Evolutionary conservation across 2,888 invertebrate genomes (phyloP), one percentile per base, ranked within the genome.

Genomic region (Aethes cnicana): DNA sequence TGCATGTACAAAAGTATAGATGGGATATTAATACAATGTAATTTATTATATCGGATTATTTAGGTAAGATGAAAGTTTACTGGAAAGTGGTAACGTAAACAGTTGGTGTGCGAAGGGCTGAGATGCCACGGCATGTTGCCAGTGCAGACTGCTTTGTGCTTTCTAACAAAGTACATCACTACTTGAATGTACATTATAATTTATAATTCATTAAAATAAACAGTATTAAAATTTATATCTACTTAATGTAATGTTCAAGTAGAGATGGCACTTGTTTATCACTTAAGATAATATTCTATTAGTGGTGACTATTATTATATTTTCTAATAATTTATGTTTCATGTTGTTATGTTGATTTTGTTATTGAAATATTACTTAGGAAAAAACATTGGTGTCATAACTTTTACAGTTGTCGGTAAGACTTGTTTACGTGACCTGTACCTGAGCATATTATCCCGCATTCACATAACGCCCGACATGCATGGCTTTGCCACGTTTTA

Each of bases 1-100:
- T 65, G 62, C 59, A 62, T 78, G 77, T 83, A 78, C 78, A 79
- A 79, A 41, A 80, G 66, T 71, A 66, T 75, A 79, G 68, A 72
- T 69, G 77, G 79, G 81, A 78, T 71, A 39, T 37, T 20, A 28
- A 20, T 18, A 39, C 44, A 11, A 39, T 46, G 44, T 52, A 52
- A 52, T 44, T 39, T 52, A 52, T 46, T 23, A 44, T 39, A 39
- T 46, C 44, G 44, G 44, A 46, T 37, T 44, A 52, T 46, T 39
- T 39, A 39, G 32, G 44, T 52, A 52, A 50, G 44, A 44, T 35
- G 21, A 43, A 49, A n/a, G 28, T 21, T 12, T 35, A 43, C 30
- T 50, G 14, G 35, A 28, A 49, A 12, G n/a, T n/a, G n/a, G n/a
- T 37, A 43, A 37, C 32, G 30, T 28, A 43, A 28, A 50, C 36